Base-by-base conservation (phyloP, 2,113 vertebrate genomes). In the Myanophis thanlyinensis region DNA sequence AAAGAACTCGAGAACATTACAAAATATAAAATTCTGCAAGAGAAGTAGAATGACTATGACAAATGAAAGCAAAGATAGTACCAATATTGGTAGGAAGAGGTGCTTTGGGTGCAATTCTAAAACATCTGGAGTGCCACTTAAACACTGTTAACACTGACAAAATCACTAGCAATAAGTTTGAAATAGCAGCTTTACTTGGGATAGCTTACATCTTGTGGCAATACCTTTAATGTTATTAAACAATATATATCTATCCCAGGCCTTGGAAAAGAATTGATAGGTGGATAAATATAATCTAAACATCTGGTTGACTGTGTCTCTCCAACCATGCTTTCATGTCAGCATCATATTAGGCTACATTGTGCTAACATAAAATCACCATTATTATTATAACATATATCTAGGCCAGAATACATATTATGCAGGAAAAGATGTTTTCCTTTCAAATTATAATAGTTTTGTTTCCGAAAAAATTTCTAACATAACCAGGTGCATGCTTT, bases 371-470 rank as follows among this genome's bases (percentile, higher is more conserved):
- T 80, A 18, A 80, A 80, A 80, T 80, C 35, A 80, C 7, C 5
- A 73, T 73, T n/a, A 4, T 59, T 40, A 20, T 80, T n/a, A n/a
- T 62, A 12, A 62, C 30, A 62, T 62, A 13, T 62, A 62, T 62
- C 11, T 62, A 62, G 30, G 11, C 30, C 59, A 62, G 59, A 62
- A 62, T 62, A 62, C 30, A 30, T n/a, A 67, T n/a, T 67, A n/a
- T 67, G 30, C 13, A 44, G 54, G 92, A 87, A 91, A 94, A 96
- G 89, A 93, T 95, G 59, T 6, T 1, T 86, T 90, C 3, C 46
- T 95, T 94, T 94, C 52, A 89, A 91, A 91, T 8, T 1, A 11
- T 0, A 59, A 27, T 3, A 30, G 23, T 93, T 4, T 1, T 22
- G 0, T 85, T 48, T 5, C 30, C 92, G 0, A 59, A 9, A 93